These are phyloP conservation scores for Parapsyche elsis DNA, from an alignment of 1,140 invertebrate genomes.

Conservation along the genomic window DNA sequence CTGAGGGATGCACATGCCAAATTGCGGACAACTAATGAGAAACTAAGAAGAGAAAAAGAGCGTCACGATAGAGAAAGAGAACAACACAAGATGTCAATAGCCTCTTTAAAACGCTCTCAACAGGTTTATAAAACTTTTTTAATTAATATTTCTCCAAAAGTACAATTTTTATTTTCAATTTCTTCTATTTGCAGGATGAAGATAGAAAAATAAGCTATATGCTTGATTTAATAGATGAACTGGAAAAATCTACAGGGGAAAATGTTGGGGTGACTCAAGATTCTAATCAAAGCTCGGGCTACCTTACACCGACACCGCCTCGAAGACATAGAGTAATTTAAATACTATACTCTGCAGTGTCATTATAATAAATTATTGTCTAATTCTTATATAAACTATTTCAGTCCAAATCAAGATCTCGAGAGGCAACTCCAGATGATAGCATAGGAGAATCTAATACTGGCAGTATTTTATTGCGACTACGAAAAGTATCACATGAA, in stretches of 20 bases:
- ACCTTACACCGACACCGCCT: constrained; percentile 64
- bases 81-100: constrained; percentile 63
- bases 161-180: constrained; percentile 4
- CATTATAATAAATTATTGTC: constrained; percentile 10
- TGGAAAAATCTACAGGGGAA: constrained; percentile 77
- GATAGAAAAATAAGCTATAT: constrained; percentile 75
- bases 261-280: constrained; percentile 58
- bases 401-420: constrained; percentile 63
- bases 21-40: constrained; percentile 90
- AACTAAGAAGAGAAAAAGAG: constrained; percentile 87
- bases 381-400: constrained; percentile 25
- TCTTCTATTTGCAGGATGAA: constrained; percentile 66
- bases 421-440: constrained; percentile 63
- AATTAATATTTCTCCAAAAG: neutral
- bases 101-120: constrained; percentile 64
- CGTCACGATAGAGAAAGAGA: constrained; percentile 86
- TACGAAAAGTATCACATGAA: constrained; percentile 62
- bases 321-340: constrained; percentile 63
- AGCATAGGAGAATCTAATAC: constrained; percentile 52
- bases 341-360: constrained; percentile 8
- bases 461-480: constrained; percentile 58
- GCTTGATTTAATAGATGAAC: constrained; percentile 81
- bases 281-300: constrained; percentile 54
- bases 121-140: constrained; percentile 60
- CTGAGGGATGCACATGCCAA: constrained; percentile 91